Evolutionary conservation across 1,140 invertebrate genomes (phyloP), one percentile per base, ranked within the genome.

Genomic region (Nebria ingens): DNA sequence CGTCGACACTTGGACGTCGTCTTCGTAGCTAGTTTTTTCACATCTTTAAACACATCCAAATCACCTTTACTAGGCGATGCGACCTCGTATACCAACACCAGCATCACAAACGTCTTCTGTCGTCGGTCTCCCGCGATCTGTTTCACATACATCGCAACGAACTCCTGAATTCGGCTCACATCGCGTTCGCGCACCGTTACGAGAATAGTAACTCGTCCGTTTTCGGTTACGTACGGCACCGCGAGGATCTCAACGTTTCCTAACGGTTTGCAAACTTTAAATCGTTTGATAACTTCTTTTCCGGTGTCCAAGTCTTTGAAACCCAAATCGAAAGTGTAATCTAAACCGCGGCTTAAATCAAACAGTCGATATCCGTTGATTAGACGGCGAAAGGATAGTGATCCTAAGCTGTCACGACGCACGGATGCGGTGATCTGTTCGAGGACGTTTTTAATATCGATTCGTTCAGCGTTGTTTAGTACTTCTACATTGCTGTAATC

Each of bases 201-300:
- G 56, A 95, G 67, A 53, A 95, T 73, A 60, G 84, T 82, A 1
- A 96, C 80, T 60, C 86, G 72, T 2, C 84, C 82, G 65, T 85
- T 91, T 77, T 96, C 93, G 0, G 89, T 96, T 1, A 95, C 91
- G 71, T 93, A 95, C 1, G 92, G 90, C 65, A 91, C 86, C 2
- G 87, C 81, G 6, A 94, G 76, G 38, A 94, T 81, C 72, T 95
- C 89, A 2, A 91, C 83, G 65, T 86, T 82, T 19, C 88, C 87
- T 45, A 96, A 69, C 1, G 89, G 85, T 61, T 93, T 86, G 51
- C 83, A 81, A 22, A 84, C 77, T 75, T 89, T 25, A 19, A 52
- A 66, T 61, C 77, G 69, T 61, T 77, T 78, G 1, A 61, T 65
- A 3, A 74, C 51, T 65, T 69, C 65, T 53, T 63, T 69, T 25